Percentiles rank a stretch among this genome's conserved stretches.
phyloP scores from a whole-genome alignment of 37 sponge, comb jelly and placozoan species.

The Corticium candelabrum region DNA sequence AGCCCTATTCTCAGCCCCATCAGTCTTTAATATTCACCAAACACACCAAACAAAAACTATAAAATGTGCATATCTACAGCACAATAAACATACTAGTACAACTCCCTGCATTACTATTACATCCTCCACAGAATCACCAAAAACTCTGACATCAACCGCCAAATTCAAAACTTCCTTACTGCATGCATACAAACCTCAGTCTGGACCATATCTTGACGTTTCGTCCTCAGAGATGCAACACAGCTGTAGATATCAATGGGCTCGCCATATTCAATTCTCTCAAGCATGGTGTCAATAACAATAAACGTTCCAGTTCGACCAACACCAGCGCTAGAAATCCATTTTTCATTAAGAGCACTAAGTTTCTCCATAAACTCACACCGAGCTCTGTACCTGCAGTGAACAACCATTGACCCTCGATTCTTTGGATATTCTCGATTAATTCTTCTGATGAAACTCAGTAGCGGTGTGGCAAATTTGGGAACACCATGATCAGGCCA shows the following conservation, averaged over 20 bases:
- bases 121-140: not conserved
- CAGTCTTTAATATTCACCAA: too few species aligned
- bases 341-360: not conserved
- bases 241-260: conserved; percentile 37
- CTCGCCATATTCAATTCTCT: conserved; percentile 26
- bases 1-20: too few species aligned
- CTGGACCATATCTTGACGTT: conserved; percentile 52
- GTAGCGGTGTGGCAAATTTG: conserved; percentile 42
- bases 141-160: not conserved
- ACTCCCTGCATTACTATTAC: too few species aligned
- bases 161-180: not conserved
- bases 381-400: conserved; percentile 53
- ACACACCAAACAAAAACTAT: too few species aligned
- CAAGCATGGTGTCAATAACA: conserved; percentile 46
- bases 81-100: not conserved
- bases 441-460: conserved; percentile 40
- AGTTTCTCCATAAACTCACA: not conserved
- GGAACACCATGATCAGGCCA: conserved; percentile 88
- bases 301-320: conserved; percentile 69
- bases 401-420: conserved; percentile 50
- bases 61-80: not conserved
- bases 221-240: conserved; percentile 27
- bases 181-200: conserved; percentile 30
- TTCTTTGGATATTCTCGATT: conserved; percentile 23
- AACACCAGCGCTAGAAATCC: conserved; percentile 40